Evolutionary conservation across 2,113 vertebrate species (phyloP).

Genomic region (Ciconia boyciana): DNA sequence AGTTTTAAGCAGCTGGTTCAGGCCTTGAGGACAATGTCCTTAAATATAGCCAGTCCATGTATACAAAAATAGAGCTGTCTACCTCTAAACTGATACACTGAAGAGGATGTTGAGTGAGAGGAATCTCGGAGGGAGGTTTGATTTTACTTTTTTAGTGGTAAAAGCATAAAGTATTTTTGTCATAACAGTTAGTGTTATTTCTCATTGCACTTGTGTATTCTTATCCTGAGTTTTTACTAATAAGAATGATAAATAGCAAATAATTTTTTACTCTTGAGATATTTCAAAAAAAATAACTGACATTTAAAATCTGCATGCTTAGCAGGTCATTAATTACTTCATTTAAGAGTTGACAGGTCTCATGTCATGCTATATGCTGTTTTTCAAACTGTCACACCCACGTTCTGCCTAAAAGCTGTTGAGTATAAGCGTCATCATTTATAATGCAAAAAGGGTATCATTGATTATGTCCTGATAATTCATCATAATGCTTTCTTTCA

Average conservation of each 20-base stretch:
- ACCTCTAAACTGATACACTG: background rate
- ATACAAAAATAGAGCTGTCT: background rate
- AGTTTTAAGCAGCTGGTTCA: background rate
- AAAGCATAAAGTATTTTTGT: background rate
- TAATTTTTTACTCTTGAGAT: background rate
- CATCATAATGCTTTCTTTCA: slow-evolving; percentile 62
- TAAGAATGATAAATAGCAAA: background rate
- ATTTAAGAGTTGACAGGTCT: slow-evolving; percentile 38
- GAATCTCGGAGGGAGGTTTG: background rate
- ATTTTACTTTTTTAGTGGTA: background rate
- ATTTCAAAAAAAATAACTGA: slow-evolving; percentile 2
- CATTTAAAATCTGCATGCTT: slow-evolving; percentile 28
- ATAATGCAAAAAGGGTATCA: slow-evolving; percentile 67
- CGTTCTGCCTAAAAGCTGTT: slow-evolving; percentile 61
- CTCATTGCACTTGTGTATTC: background rate
- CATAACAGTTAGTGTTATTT: background rate
- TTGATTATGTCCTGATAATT: slow-evolving; percentile 72
- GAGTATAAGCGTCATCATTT: slow-evolving; percentile 53
- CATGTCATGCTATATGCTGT: background rate
- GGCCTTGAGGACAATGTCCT: background rate
- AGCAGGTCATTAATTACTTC: slow-evolving; percentile 32
- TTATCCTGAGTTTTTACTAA: background rate
- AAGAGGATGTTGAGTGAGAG: background rate
- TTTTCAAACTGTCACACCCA: slow-evolving; percentile 54
- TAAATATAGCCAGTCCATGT: background rate